Conservation (phyloP, 2,888 invertebrate species). For the Hyalella azteca region DNA sequence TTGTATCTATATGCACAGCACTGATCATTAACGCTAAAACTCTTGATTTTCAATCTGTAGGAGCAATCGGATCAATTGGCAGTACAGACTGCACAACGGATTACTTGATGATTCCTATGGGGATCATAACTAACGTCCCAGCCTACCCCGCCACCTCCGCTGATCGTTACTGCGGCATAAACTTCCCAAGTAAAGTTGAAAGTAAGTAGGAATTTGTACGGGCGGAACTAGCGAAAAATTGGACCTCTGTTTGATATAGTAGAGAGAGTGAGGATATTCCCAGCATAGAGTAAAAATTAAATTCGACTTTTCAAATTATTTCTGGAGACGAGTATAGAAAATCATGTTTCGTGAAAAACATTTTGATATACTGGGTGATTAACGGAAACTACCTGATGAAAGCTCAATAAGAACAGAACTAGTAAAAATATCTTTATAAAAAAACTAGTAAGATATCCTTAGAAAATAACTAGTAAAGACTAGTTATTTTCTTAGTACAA, state of each 20-base stretch:
- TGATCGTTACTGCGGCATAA: constrained; percentile 79
- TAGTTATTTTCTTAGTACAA: no score
- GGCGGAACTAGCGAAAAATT: neutral
- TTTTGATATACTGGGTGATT: neutral
- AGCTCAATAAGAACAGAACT: no score
- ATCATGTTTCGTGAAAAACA: neutral
- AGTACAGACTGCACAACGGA: constrained; percentile 71
- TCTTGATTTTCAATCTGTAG: no score
- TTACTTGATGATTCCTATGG: constrained; percentile 74
- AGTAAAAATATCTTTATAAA: no score
- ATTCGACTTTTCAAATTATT: neutral
- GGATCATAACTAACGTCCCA: constrained; percentile 34
- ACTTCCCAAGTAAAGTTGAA: constrained; percentile 70
- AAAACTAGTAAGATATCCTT: no score
- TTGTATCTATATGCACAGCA: no score
- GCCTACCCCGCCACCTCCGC: neutral
- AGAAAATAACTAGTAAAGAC: no score
- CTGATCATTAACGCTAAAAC: no score
- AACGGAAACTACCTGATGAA: no score
- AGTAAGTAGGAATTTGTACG: constrained; percentile 67
- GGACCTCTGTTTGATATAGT: neutral
- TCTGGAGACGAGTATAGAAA: no score
- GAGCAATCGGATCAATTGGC: neutral
- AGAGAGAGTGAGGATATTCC: neutral
- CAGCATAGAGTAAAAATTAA: neutral